Conservation (phyloP, 1,140 invertebrate genomes). For the Neodiprion lecontei region DNA sequence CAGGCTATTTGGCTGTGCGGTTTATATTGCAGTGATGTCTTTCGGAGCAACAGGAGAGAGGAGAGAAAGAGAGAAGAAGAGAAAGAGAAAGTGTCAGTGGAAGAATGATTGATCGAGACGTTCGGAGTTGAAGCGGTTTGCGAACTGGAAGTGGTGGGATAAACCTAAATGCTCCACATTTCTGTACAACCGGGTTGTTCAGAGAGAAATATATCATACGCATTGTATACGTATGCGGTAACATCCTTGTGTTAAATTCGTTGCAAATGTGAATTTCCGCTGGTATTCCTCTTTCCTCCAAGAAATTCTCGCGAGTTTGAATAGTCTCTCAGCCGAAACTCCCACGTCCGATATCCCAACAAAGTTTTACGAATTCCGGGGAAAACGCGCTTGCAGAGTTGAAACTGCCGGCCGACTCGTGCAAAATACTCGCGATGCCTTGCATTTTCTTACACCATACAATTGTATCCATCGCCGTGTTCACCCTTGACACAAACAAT, state of each 20-base stretch:
- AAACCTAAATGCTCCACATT: background rate
- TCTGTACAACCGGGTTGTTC: background rate
- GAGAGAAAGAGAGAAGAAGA: conserved; percentile 17
- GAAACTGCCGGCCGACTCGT: too few species aligned
- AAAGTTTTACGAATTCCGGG: too few species aligned
- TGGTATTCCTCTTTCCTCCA: background rate
- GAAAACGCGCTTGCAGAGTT: too few species aligned
- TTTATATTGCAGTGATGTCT: conserved; percentile 11
- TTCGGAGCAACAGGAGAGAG: background rate
- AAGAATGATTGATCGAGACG: conserved; percentile 20
- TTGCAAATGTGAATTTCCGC: conserved; percentile 8
- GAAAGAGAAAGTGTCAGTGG: conserved; percentile 2
- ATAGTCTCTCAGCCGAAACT: too few species aligned
- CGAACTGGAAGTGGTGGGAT: conserved; percentile 17
- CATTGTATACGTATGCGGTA: too few species aligned
- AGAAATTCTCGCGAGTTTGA: too few species aligned
- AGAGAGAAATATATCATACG: background rate
- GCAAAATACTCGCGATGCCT: too few species aligned
- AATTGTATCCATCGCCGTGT: too few species aligned
- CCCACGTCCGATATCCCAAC: too few species aligned
- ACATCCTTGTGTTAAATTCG: background rate
- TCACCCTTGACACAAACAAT: too few species aligned
- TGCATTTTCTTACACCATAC: too few species aligned
- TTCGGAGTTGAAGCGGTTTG: conserved; percentile 17
- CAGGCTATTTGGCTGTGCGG: background rate